Evolutionary conservation across 1,140 invertebrate species (phyloP).

Genomic region (Pachypeltis micranthus): DNA sequence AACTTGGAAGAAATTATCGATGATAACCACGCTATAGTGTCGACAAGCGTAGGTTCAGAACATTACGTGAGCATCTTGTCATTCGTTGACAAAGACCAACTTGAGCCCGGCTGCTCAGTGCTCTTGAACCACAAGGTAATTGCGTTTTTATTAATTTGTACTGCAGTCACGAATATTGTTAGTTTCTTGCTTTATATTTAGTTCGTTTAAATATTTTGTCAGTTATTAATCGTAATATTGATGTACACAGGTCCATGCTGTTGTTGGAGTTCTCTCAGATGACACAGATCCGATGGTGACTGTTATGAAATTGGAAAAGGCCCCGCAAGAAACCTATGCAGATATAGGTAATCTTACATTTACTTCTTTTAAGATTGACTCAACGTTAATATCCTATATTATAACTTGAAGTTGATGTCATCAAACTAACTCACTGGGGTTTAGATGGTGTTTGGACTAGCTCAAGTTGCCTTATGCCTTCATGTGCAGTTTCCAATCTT

Average conservation of each 20-base stretch:
- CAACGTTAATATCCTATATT: too few species aligned
- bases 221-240: slow-evolving; percentile 24
- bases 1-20: slow-evolving; percentile 99
- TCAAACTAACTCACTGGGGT: too few species aligned
- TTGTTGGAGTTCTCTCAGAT: slow-evolving; percentile 95
- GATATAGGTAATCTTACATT: slow-evolving; percentile 71
- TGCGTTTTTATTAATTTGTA: not conserved
- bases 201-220: slow-evolving; percentile 1
- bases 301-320: slow-evolving; percentile 99
- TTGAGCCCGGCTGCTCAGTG: slow-evolving; percentile 98
- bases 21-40: slow-evolving; percentile 99
- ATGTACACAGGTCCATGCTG: slow-evolving; percentile 80
- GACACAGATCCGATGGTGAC: slow-evolving; percentile 99
- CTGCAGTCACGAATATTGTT: not conserved
- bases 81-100: slow-evolving; percentile 98
- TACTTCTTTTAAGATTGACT: too few species aligned
- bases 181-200: not conserved
- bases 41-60: slow-evolving; percentile 97
- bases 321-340: slow-evolving; percentile 98
- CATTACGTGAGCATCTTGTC: slow-evolving; percentile 99
- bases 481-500: too few species aligned
- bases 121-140: slow-evolving; percentile 91
- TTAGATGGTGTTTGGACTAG: too few species aligned
- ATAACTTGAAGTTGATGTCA: too few species aligned
- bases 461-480: too few species aligned